Conservation (phyloP, 1,140 invertebrate genomes). For the Brachionus koreanus region DNA sequence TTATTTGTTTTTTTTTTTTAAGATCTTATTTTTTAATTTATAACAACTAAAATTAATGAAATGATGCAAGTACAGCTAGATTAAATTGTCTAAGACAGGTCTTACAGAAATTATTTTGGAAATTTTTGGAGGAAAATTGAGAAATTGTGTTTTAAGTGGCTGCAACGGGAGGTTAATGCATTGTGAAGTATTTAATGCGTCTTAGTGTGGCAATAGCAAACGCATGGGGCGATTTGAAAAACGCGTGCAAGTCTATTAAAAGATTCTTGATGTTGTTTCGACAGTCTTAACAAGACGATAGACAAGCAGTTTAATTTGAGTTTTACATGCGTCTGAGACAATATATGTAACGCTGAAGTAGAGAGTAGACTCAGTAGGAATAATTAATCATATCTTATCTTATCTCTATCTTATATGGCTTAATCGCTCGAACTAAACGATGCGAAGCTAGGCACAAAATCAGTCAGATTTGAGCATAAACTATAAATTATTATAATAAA, state of each 20-base stretch:
- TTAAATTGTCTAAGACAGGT: no score
- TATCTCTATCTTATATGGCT: not conserved
- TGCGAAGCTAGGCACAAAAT: constrained; percentile 2
- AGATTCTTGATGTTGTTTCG: not conserved
- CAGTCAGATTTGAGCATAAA: constrained; percentile 12
- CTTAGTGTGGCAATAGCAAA: not conserved
- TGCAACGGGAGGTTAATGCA: not conserved
- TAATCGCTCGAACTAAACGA: not conserved
- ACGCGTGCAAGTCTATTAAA: not conserved
- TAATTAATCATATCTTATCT: constrained; percentile 40
- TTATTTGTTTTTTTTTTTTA: no score
- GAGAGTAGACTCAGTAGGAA: not conserved
- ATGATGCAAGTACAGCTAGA: no score
- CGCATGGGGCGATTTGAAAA: not conserved
- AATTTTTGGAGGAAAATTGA: not conserved
- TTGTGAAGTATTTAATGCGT: not conserved
- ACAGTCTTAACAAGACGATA: not conserved
- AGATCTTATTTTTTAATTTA: not conserved
- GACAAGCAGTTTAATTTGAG: not conserved
- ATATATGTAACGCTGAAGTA: not conserved
- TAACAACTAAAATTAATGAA: no score
- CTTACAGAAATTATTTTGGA: not conserved
- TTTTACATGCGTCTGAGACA: not conserved
- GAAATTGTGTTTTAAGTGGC: not conserved
- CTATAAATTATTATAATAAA: constrained; percentile 39